Conservation (phyloP, 1,140 invertebrate species). For the Coboldia fuscipes region DNA sequence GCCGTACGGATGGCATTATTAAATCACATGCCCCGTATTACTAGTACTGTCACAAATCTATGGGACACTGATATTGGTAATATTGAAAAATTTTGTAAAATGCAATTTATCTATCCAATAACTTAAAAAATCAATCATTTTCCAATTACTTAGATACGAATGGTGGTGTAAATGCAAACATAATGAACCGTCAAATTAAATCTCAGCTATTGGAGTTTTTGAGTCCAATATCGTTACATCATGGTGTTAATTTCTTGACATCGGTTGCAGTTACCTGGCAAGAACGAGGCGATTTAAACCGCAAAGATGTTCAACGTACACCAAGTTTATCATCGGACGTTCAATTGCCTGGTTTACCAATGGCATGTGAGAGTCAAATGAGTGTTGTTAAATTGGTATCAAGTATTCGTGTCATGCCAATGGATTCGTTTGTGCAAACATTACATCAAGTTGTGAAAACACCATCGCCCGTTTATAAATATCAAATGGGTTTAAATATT, state of each 20-base stretch:
- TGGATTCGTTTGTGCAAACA: conserved; percentile 70
- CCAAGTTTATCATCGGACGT: neutral
- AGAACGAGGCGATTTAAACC: conserved; percentile 29
- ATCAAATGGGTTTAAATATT: conserved; percentile 33
- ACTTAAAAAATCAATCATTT: too few relatives aligned
- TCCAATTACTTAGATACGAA: too few relatives aligned
- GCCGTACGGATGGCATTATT: conserved; percentile 50
- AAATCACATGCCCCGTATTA: conserved; percentile 59
- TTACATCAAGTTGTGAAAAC: conserved; percentile 61
- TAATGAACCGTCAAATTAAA: conserved; percentile 22
- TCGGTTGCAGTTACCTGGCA: conserved; percentile 80
- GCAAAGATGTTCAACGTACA: conserved; percentile 1
- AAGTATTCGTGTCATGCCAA: conserved; percentile 63
- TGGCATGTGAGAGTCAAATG: conserved; percentile 46
- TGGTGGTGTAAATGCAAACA: too few relatives aligned
- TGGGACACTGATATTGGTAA: conserved; percentile 45
- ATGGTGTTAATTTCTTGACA: conserved; percentile 61
- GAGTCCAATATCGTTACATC: conserved; percentile 69
- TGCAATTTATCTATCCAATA: conserved; percentile 34
- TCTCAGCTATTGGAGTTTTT: conserved; percentile 67
- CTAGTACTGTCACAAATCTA: conserved; percentile 54
- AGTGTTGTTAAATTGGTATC: conserved; percentile 60
- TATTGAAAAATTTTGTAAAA: conserved; percentile 20
- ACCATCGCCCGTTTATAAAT: conserved; percentile 43
- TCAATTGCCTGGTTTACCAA: conserved; percentile 22